These are phyloP conservation scores for Taeniopygia guttata DNA, from an alignment of 2,797 vertebrate genomes.

Conservation along the genomic window DNA sequence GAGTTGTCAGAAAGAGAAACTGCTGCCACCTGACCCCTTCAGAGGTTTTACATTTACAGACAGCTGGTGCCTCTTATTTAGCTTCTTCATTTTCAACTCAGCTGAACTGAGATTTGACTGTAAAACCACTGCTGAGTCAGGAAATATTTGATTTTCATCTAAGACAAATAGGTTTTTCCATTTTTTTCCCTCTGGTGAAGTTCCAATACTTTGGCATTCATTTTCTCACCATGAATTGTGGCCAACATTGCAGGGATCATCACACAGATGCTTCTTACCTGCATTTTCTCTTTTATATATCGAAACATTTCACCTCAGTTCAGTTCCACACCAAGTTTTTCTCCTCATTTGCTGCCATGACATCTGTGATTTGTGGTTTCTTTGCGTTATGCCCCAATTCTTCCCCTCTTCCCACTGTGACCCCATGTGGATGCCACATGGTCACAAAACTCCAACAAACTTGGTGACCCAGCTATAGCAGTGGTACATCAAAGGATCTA, in stretches of 20 bases:
- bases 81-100: not conserved
- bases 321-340: not conserved
- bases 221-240: not conserved
- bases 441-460: not conserved
- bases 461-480: not conserved
- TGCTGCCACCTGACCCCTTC: not conserved
- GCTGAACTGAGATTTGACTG: not conserved
- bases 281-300: not conserved
- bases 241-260: not conserved
- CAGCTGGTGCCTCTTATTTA: not conserved
- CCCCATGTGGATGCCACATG: not conserved
- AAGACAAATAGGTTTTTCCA: not conserved
- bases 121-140: not conserved
- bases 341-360: not conserved
- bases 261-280: not conserved
- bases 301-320: not conserved
- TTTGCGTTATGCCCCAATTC: not conserved
- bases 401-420: not conserved
- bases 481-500: not conserved
- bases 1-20: not conserved
- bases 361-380: not conserved
- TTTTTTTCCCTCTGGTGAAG: not conserved
- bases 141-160: not conserved
- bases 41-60: not conserved
- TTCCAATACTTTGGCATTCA: not conserved